Evolutionary conservation across 2,113 vertebrate species (phyloP), one percentile per base, ranked within the genome.

Genomic region (Fregetta grallaria): DNA sequence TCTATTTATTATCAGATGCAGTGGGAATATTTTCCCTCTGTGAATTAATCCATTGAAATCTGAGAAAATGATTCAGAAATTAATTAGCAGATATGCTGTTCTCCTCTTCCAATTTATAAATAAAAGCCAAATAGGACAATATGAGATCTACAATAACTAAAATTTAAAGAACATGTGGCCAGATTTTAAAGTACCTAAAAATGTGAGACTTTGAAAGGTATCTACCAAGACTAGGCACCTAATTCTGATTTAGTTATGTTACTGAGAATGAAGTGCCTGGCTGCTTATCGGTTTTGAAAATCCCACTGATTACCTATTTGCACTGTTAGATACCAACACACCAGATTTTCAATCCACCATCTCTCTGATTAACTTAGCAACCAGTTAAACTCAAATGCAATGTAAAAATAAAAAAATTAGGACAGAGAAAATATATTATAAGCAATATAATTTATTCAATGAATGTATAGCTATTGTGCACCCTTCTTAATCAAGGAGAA

Each of bases 21-120:
- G 70, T 1, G 4, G 53, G 36, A 93, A 80, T 93, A 92, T 93
- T 96, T 82, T 93, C 3, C 2, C 88, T 34, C 42, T 83, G 59
- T 76, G 50, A 96, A 93, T 91, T 66, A 82, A 94, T 68, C 45
- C 42, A 76, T 3, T 91, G 53, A 88, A 91, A 95, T 86, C 61
- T 70, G 81, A 83, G 81, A 94, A 96, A 96, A 94, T 27, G 4
- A 95, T 86, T 95, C 78, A 93, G 74, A 82, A 95, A 53, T 76
- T 22, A 85, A 79, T 88, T 93, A 91, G 36, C 9, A 86, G 62
- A 61, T 45, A 55, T 38, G 27, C 13, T 95, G 34, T 53, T 95
- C 36, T 81, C 30, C 15, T 59, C 47, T 91, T 85, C 22, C 13
- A 83, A 27, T 67, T 66, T 84, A 63, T 38, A 93, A 90, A 75